Evolutionary conservation across 1,140 invertebrate genomes (phyloP).

Genomic region (Oncopodura yosiiana): DNA sequence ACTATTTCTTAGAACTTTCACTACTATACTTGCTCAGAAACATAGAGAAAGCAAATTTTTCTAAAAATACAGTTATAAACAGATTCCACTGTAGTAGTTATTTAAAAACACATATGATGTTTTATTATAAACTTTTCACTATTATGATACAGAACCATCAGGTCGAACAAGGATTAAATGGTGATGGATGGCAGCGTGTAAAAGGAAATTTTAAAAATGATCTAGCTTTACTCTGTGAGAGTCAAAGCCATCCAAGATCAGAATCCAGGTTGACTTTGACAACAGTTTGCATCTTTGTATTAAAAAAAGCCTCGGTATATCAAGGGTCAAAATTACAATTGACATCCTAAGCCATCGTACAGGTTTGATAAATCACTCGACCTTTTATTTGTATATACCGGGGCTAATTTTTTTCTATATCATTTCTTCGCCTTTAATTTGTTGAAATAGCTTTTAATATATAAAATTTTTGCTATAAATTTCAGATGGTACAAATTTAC

Average conservation of each 20-base stretch:
- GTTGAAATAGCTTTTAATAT: neutral
- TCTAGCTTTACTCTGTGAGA: constrained; percentile 43
- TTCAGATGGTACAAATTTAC: constrained; percentile 89
- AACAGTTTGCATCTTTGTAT: constrained; percentile 18
- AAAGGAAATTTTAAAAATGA: constrained; percentile 12
- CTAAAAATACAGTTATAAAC: neutral
- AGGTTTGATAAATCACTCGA: constrained; percentile 34
- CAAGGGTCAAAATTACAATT: constrained; percentile 11
- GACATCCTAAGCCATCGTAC: constrained; percentile 37
- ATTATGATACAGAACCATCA: constrained; percentile 21
- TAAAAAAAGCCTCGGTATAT: no score
- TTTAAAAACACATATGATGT: neutral
- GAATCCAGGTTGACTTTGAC: constrained; percentile 38
- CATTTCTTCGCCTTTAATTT: constrained; percentile 34
- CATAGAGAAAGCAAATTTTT: no score
- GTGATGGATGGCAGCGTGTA: constrained; percentile 34
- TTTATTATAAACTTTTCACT: no score
- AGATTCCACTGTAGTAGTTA: neutral
- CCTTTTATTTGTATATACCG: constrained; percentile 7
- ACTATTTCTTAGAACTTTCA: no score
- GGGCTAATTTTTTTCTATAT: constrained; percentile 37
- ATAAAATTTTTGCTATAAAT: constrained; percentile 23
- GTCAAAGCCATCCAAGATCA: constrained; percentile 39
- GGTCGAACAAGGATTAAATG: constrained; percentile 26
- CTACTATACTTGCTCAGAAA: no score